Conservation (phyloP, 2,113 vertebrate species). For the Melanostigma gelatinosum region DNA sequence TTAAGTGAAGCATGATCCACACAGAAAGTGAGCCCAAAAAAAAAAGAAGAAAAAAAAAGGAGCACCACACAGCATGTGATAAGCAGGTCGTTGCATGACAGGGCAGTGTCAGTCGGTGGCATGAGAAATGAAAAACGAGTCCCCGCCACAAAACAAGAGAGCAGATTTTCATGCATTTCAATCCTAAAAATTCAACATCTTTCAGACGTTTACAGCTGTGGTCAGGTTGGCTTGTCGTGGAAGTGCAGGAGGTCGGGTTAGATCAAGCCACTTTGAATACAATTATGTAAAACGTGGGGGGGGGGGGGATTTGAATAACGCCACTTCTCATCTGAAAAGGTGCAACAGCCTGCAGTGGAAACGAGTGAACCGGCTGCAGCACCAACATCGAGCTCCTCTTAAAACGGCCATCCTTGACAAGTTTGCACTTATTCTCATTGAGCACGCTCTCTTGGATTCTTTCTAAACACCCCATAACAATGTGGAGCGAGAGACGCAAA, state of each 20-base stretch:
- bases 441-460: conserved; percentile 5
- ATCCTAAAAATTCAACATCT: background rate
- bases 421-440: background rate
- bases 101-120: background rate
- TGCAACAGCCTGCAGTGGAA: background rate
- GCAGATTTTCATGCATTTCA: background rate
- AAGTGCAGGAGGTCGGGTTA: background rate
- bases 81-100: background rate
- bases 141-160: background rate
- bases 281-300: background rate
- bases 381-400: background rate
- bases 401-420: background rate
- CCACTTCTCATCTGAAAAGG: background rate
- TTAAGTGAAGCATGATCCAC: background rate
- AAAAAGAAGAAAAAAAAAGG: background rate
- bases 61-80: background rate
- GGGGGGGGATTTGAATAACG: background rate
- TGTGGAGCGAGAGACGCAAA: conserved; percentile 23
- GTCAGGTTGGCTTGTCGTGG: background rate
- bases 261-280: conserved; percentile 5
- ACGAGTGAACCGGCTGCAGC: conserved; percentile 6
- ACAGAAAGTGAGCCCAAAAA: background rate
- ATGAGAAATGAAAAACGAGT: too few species aligned
- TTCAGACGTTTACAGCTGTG: background rate
- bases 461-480: conserved; percentile 8